phyloP scores from a whole-genome alignment of 2,797 vertebrate genomes.

The Nyctalus aviator region DNA sequence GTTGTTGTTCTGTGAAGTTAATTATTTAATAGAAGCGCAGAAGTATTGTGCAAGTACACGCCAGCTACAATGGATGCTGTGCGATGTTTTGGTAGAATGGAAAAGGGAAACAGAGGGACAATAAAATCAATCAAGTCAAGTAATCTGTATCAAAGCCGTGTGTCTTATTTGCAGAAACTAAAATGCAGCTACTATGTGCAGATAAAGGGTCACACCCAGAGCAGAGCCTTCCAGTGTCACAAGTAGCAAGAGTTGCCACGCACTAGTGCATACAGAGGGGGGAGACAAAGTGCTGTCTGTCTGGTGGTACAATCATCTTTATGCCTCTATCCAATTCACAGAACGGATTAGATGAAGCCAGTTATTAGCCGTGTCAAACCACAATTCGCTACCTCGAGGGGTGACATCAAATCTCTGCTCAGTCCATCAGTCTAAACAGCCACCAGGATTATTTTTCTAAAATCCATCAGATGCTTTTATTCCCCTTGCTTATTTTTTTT shows the following conservation, averaged over 20 bases:
- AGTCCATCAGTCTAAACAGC: not conserved
- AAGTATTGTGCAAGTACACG: not conserved
- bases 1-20: not conserved
- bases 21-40: not conserved
- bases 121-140: not conserved
- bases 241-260: not conserved
- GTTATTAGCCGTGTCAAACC: not conserved
- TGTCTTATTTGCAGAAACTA: not conserved
- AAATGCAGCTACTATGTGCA: not conserved
- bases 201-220: not conserved
- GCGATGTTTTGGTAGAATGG: not conserved
- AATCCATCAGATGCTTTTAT: slow-evolving; percentile 8
- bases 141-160: not conserved
- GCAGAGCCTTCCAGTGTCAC: not conserved
- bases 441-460: not conserved
- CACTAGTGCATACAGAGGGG: not conserved
- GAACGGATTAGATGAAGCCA: not conserved
- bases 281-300: not conserved
- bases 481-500: not conserved
- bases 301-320: not conserved
- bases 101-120: not conserved
- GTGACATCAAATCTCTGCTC: not conserved
- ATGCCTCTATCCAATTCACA: not conserved
- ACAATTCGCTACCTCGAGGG: not conserved
- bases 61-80: not conserved